phyloP scores from a whole-genome alignment of 2,888 invertebrate genomes.

The Stratiomys singularior region DNA sequence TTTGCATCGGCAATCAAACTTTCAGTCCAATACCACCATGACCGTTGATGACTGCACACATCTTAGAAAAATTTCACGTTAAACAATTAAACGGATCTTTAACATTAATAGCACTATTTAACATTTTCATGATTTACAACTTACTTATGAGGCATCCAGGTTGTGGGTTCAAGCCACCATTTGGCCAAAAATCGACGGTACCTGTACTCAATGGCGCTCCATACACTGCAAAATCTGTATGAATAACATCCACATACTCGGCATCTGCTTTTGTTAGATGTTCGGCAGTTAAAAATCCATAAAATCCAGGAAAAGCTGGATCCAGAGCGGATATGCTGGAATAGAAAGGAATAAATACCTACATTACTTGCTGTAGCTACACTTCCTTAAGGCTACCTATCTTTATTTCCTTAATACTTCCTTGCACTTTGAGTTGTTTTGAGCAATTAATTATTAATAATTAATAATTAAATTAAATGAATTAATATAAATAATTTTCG shows the following conservation, averaged over 20 bases:
- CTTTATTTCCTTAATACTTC: too few species aligned
- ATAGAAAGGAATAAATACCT: not conserved
- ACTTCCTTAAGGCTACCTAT: too few species aligned
- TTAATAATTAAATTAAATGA: too few species aligned
- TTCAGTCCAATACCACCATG: conserved; percentile 73
- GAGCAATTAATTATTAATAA: too few species aligned
- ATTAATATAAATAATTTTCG: too few species aligned
- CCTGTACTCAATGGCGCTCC: conserved; percentile 71
- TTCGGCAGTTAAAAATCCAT: not conserved
- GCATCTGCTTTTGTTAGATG: conserved; percentile 62
- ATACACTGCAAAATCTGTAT: conserved; percentile 71
- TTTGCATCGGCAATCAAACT: conserved; percentile 61
- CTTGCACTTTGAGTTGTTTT: too few species aligned
- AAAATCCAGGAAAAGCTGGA: conserved; percentile 52
- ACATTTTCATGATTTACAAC: not conserved
- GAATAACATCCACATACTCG: conserved; percentile 71
- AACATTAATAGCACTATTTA: not conserved
- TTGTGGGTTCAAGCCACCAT: conserved; percentile 70
- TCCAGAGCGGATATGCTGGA: conserved; percentile 52
- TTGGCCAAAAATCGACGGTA: conserved; percentile 73
- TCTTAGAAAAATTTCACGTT: conserved; percentile 60
- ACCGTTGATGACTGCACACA: conserved; percentile 71
- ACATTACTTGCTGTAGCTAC: conserved; percentile 67
- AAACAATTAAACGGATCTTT: conserved; percentile 46
- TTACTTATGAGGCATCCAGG: conserved; percentile 66